A percentile compares a stretch with the other conserved stretches of the same genome.
phyloP scores from a whole-genome alignment of 2,113 vertebrate genomes.

The Origma solitaria region DNA sequence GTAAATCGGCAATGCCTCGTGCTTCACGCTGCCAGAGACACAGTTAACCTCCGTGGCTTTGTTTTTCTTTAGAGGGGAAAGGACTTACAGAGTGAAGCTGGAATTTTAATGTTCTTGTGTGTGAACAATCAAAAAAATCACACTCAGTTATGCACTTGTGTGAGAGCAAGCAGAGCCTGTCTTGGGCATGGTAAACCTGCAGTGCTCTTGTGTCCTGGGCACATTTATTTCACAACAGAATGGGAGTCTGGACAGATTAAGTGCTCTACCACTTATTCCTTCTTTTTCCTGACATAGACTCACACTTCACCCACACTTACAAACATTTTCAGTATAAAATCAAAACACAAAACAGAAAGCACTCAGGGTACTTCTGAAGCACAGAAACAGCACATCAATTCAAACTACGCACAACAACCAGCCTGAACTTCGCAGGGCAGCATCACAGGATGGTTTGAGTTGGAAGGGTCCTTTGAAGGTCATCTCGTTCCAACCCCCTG shows the following conservation, averaged over 20 bases:
- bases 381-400: neutral
- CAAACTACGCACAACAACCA: neutral
- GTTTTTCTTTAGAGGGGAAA: neutral
- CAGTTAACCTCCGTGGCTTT: neutral
- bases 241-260: neutral
- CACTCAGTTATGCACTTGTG: neutral
- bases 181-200: rapidly evolving
- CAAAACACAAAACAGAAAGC: neutral
- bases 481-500: neutral
- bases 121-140: neutral
- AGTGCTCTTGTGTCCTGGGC: neutral
- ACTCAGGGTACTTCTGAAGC: rapidly evolving
- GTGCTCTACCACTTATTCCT: neutral
- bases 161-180: neutral
- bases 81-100: neutral
- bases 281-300: neutral
- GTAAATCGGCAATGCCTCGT: neutral
- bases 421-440: neutral
- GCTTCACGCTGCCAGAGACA: neutral
- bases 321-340: neutral
- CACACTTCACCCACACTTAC: rapidly evolving
- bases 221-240: neutral
- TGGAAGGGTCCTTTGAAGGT: neutral
- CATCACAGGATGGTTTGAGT: neutral
- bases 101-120: neutral